Percentiles rank a stretch among this genome's conserved stretches.
Conservation (phyloP, 2,797 vertebrate genomes). For the Semotilus atromaculatus region DNA sequence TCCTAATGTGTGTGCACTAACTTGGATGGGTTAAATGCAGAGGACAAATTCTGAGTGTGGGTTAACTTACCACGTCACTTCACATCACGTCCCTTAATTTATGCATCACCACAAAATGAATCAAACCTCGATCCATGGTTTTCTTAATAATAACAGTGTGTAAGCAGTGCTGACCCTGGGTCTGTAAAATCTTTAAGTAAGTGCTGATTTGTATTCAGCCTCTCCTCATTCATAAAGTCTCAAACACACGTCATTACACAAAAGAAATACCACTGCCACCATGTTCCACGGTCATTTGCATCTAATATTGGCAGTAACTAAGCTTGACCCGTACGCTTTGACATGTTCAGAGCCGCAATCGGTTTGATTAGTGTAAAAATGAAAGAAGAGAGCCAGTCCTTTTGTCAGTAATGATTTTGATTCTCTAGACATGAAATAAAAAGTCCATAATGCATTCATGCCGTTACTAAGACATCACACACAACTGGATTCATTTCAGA, state of each 20-base stretch:
- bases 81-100: no score
- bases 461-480: conserved; percentile 27
- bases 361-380: conserved; percentile 14
- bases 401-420: conserved; percentile 48
- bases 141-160: neutral
- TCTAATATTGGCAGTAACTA: neutral
- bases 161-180: neutral
- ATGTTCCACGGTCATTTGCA: neutral
- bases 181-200: neutral
- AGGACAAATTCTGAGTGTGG: no score
- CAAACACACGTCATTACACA: neutral
- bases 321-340: neutral
- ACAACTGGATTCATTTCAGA: neutral
- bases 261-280: neutral
- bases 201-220: neutral
- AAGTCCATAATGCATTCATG: conserved; percentile 32
- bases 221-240: neutral
- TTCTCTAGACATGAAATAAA: conserved; percentile 33
- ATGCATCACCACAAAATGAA: neutral
- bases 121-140: neutral
- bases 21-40: no score
- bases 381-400: neutral
- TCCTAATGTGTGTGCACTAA: no score
- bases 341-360: neutral
- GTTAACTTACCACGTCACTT: no score